A percentile compares a stretch with the other conserved stretches of the same genome.
Conservation (phyloP, 2,888 invertebrate species). For the Pachycephus smyrnensis region DNA sequence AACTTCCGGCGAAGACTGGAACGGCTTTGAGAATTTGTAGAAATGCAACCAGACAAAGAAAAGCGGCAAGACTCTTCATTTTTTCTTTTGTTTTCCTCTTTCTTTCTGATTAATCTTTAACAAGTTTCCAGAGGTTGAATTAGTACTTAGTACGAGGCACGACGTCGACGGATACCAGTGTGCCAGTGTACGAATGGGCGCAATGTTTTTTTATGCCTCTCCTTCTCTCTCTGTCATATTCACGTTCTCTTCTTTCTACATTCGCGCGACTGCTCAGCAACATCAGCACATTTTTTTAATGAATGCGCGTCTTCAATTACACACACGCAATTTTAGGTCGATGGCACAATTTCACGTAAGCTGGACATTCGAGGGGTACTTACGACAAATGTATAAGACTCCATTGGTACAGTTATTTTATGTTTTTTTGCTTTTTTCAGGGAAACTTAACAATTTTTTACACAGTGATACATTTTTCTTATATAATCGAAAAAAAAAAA, state of each 20-base stretch:
- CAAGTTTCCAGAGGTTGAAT: not conserved
- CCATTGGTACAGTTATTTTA: not conserved
- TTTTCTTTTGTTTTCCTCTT: not conserved
- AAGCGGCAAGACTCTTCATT: not conserved
- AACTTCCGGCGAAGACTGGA: conserved; percentile 12
- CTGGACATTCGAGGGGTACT: not conserved
- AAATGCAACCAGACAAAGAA: not conserved
- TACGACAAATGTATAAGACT: not conserved
- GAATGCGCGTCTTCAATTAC: not conserved
- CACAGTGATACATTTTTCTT: not conserved
- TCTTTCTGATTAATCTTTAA: not conserved
- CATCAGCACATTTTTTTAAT: not conserved
- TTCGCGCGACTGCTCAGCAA: not conserved
- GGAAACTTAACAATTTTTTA: not conserved
- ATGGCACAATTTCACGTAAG: not conserved
- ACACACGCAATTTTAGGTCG: not conserved
- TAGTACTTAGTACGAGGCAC: not conserved
- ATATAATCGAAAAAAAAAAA: not conserved
- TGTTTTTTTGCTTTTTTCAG: not conserved
- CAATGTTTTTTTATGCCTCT: not conserved
- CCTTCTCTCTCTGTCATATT: not conserved
- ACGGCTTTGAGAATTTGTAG: not conserved
- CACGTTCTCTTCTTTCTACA: not conserved
- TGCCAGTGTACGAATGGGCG: not conserved
- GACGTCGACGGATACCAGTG: not conserved